These are phyloP conservation scores for Anser cygnoides DNA, from an alignment of 2,113 vertebrate species.

Conservation along the genomic window DNA sequence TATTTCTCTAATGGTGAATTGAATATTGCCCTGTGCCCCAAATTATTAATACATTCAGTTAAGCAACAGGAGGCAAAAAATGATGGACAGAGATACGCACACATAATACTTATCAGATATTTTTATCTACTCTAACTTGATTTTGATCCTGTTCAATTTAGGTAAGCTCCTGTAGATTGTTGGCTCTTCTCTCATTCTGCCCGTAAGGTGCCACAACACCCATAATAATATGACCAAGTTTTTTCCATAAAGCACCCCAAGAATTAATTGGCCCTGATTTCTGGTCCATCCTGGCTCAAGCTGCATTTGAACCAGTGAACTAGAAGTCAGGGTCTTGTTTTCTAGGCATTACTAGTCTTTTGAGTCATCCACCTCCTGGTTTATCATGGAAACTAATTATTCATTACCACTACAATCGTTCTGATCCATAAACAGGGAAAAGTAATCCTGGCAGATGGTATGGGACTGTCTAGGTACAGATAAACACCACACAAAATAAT, in stretches of 20 bases:
- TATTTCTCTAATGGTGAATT: neutral
- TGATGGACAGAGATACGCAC: neutral
- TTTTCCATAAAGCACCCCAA: neutral
- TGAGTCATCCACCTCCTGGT: neutral
- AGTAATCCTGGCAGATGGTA: constrained; percentile 40
- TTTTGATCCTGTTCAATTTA: neutral
- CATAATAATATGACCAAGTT: neutral
- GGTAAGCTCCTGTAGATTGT: neutral
- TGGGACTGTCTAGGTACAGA: neutral
- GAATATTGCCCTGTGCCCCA: neutral
- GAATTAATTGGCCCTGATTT: neutral
- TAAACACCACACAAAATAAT: neutral
- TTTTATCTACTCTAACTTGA: neutral
- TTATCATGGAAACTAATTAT: constrained; percentile 35
- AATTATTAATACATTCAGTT: neutral
- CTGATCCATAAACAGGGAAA: constrained; percentile 51
- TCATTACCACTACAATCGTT: constrained; percentile 29
- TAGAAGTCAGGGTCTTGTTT: neutral
- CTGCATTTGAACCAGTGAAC: neutral
- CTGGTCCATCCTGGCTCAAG: neutral
- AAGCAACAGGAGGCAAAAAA: neutral
- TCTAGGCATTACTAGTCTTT: neutral
- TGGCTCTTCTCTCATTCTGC: neutral
- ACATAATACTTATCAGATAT: neutral
- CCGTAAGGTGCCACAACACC: neutral